phyloP scores from a whole-genome alignment of 2,113 vertebrate species.

The Speoplatyrhinus poulsoni region DNA sequence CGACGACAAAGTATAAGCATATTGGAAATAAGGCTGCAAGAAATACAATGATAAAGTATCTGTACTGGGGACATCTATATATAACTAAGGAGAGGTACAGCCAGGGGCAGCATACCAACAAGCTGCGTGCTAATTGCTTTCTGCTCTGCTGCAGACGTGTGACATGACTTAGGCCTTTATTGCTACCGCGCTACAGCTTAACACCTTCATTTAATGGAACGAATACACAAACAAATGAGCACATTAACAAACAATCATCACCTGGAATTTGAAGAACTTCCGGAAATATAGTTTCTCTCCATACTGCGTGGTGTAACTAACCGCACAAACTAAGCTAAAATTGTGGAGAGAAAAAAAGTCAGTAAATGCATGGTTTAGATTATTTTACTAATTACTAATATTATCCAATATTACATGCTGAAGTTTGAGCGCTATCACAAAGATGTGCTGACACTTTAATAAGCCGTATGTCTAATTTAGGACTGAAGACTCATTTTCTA shows the following conservation, averaged over 20 bases:
- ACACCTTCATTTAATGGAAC: constrained; percentile 10
- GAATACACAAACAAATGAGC: neutral
- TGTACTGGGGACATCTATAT: neutral
- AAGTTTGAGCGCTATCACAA: no score
- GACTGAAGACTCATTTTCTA: no score
- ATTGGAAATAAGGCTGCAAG: neutral
- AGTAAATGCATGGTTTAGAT: neutral
- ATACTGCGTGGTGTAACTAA: constrained; percentile 93
- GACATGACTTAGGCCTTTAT: constrained; percentile 58
- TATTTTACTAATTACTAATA: no score
- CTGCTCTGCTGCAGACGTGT: constrained; percentile 38
- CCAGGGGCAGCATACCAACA: neutral
- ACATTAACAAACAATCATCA: constrained; percentile 55
- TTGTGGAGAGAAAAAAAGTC: neutral
- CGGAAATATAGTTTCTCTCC: constrained; percentile 99
- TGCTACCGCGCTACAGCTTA: constrained; percentile 2
- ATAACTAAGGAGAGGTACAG: constrained; percentile 1
- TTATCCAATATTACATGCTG: no score
- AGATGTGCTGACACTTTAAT: no score
- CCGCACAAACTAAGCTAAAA: constrained; percentile 94
- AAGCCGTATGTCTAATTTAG: no score
- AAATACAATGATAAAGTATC: no score
- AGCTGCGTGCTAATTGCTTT: constrained; percentile 36
- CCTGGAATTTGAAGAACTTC: constrained; percentile 99
- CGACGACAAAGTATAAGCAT: neutral